Evolutionary conservation across 1,140 invertebrate species (phyloP), one percentile per base, ranked within the genome.

Genomic region (Hycleus phaleratus): DNA sequence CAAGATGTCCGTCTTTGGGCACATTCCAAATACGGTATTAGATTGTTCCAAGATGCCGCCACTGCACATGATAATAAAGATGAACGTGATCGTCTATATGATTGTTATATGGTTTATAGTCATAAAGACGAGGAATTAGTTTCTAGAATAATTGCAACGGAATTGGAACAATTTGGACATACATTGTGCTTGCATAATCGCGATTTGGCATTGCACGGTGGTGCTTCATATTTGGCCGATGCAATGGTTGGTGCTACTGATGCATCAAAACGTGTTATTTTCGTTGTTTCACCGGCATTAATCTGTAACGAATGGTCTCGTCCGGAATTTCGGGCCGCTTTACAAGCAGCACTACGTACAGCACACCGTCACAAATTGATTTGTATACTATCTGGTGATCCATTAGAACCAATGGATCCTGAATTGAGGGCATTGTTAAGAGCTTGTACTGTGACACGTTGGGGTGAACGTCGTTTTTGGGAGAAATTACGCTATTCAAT

Each of bases 401-500:
- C 80, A 26, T 62, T 80, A 12, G 79, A 82, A 11, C 78, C 83
- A 9, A 81, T 88, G 45, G 91, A 93, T 70, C 84, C 88, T 9
- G 90, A 94, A 68, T 74, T 94, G 42, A 84, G 90, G 69, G 79
- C 90, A 42, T 82, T 92, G 51, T 78, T 94, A 9, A 87, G 91
- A 69, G 90, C 87, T 56, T 90, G 87, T 78, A 88, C 88, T 40
- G 87, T 89, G 59, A 86, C 93, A 26, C 81, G 86, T 68, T 92
- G 88, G 88, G 87, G 88, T 50, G 90, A 92, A 66, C 87, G 85
- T 65, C 81, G 87, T 67, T 93, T 93, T 78, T 92, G 90, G 90
- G 88, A 92, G 67, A 93, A 93, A 75, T 78, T 95, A 62, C 83
- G 87, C 67, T 94, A 88, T 79, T 85, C 88, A 53, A 86, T 95